These are phyloP conservation scores for Drosophila mayaguana DNA, from an alignment of 2,888 invertebrate species.

Conservation along the genomic window DNA sequence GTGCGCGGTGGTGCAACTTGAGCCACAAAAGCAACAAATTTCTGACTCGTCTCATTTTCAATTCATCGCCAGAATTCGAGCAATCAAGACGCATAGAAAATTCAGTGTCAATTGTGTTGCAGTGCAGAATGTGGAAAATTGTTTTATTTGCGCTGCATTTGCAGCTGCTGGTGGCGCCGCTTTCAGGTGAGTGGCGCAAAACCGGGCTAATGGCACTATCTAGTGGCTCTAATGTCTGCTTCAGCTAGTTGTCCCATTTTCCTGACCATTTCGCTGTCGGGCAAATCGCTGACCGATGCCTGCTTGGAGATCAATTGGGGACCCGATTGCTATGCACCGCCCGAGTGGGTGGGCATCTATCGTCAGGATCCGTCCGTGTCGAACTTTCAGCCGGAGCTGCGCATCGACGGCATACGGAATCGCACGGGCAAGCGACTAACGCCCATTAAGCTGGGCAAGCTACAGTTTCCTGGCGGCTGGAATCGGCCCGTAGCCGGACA, in stretches of 20 bases:
- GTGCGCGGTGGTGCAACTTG: slow-evolving; percentile 26
- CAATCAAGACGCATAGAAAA: slow-evolving; percentile 38
- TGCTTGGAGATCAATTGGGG: slow-evolving; percentile 84
- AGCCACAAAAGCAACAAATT: slow-evolving; percentile 47
- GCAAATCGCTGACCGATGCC: slow-evolving; percentile 77
- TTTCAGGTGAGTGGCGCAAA: slow-evolving; percentile 35
- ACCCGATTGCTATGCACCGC: slow-evolving; percentile 81
- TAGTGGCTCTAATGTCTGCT: not conserved
- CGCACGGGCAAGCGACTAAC: slow-evolving; percentile 86
- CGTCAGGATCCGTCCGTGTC: slow-evolving; percentile 83
- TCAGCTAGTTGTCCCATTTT: slow-evolving; percentile 82
- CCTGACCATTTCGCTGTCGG: slow-evolving; percentile 81
- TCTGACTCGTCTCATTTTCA: slow-evolving; percentile 25
- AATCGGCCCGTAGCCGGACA: slow-evolving; percentile 82
- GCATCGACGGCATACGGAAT: slow-evolving; percentile 83
- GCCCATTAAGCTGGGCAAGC: slow-evolving; percentile 85
- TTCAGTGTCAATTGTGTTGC: not conserved
- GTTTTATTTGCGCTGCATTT: slow-evolving; percentile 22
- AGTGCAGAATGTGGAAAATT: slow-evolving; percentile 35
- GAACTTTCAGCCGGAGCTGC: slow-evolving; percentile 71
- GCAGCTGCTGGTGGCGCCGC: slow-evolving; percentile 41
- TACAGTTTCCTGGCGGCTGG: slow-evolving; percentile 88
- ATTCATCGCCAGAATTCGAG: slow-evolving; percentile 33
- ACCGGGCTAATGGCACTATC: too few relatives aligned
- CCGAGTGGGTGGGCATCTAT: slow-evolving; percentile 84